Evolutionary conservation across 2,113 vertebrate genomes (phyloP).

Genomic region (Tyrannus savana): DNA sequence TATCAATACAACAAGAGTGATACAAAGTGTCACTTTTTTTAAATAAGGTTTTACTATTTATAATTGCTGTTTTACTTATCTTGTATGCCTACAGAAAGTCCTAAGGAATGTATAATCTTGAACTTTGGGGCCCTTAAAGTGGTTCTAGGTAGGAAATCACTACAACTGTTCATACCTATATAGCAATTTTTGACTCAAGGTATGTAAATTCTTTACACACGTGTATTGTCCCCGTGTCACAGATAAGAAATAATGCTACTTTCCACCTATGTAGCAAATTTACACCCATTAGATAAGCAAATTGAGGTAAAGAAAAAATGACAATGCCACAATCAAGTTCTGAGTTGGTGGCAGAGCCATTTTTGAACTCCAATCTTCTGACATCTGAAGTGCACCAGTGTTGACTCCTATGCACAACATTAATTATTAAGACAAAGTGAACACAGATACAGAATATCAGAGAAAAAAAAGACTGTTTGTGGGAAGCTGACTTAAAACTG

Average conservation of each 20-base stretch:
- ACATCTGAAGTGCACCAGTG: not conserved
- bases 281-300: not conserved
- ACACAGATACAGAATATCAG: not conserved
- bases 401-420: not conserved
- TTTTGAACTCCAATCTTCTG: not conserved
- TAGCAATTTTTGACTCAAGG: not conserved
- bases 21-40: rapidly evolving
- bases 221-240: not conserved
- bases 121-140: not conserved
- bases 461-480: not conserved
- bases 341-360: not conserved
- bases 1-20: not conserved
- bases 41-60: not conserved
- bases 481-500: not conserved
- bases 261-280: not conserved
- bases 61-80: not conserved
- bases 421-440: not conserved
- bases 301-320: not conserved
- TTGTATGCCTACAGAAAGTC: not conserved
- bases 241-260: not conserved
- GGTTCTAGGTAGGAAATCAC: not conserved
- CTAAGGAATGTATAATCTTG: not conserved
- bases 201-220: not conserved
- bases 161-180: not conserved
- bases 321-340: not conserved